Conservation (phyloP, 2,888 invertebrate genomes). For the Sinopyrophorus schimmeli region DNA sequence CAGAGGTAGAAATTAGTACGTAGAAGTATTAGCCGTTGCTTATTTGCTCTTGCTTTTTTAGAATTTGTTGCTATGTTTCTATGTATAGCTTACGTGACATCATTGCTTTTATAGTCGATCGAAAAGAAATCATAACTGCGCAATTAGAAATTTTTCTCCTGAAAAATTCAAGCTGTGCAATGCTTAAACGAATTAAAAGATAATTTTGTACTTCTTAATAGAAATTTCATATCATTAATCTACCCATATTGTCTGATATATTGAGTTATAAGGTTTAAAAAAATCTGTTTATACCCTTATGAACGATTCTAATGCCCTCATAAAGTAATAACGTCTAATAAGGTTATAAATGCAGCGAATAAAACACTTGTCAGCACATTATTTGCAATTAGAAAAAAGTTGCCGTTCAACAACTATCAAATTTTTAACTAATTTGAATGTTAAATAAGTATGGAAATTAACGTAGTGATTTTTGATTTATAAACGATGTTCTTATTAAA, state of each 20-base stretch:
- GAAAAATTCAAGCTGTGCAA: not conserved
- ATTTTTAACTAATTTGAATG: not conserved
- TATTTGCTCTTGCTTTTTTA: conserved; percentile 15
- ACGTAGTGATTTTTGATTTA: too few relatives aligned
- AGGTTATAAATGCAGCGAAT: conserved; percentile 23
- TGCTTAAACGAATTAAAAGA: not conserved
- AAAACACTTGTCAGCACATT: conserved; percentile 19
- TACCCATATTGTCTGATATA: conserved; percentile 29
- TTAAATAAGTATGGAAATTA: too few relatives aligned
- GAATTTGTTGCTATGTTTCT: conserved; percentile 1
- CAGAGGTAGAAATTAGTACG: conserved; percentile 19
- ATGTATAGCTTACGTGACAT: conserved; percentile 11
- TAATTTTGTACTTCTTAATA: not conserved
- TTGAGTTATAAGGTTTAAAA: conserved; percentile 28
- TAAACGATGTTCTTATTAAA: too few relatives aligned
- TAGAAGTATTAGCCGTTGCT: conserved; percentile 8
- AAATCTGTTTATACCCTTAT: conserved; percentile 31
- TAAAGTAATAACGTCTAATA: conserved; percentile 28
- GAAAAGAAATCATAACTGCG: conserved; percentile 2
- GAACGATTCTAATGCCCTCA: conserved; percentile 27
- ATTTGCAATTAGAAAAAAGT: conserved; percentile 5
- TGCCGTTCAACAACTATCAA: conserved; percentile 1
- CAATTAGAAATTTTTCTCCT: not conserved
- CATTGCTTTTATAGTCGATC: conserved; percentile 9
- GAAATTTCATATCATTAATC: conserved; percentile 21